Evolutionary conservation across 2,113 vertebrate genomes (phyloP), one percentile per base, ranked within the genome.

Genomic region (Channa argus): DNA sequence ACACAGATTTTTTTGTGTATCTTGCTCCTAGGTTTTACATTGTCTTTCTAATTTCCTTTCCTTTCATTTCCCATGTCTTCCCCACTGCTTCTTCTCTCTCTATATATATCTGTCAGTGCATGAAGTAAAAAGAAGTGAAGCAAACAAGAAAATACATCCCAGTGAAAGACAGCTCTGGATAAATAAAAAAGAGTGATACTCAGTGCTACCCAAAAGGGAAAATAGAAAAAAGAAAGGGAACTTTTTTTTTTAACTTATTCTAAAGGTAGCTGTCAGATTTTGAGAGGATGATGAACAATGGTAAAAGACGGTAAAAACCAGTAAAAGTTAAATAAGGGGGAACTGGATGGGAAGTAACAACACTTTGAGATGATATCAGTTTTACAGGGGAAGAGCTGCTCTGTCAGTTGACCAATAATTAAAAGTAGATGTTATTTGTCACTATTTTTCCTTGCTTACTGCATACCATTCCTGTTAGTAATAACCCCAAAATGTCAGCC

Each of bases 161-260:
- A 3, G 33, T 86, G 85, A 89, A 84, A 85, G 89, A 87, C 85
- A 89, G 85, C 68, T 83, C 84, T 77, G 78, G 82, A 89, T 91
- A 86, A 86, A 89, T 88, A 90, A 83, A 91, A 77, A 84, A 86
- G 74, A 83, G 72, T 76, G 79, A 72, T 80, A 77, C 66, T 72
- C 70, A 44, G 60, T 66, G 59, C 62, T 85, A 78, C 77, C 75
- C 37, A 2, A 63, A 65, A 73, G 75, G 58, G 55, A 80, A 74
- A n/a, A 67, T 66, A 80, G 54, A 41, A 75, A 66, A 58, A 59
- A 88, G 65, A 41, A 61, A 51, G 7, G 34, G 2, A 36, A 36
- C 45, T 69, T 67, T 75, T 75, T 38, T 60, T 61, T 68, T 74
- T 63, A 37, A 24, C 24, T 24, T 24, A 24, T 24, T 45, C 58